A percentile compares a stretch with the other conserved stretches of the same genome.
Conservation (phyloP, 2,888 invertebrate species). For the Zele albiditarsus region DNA sequence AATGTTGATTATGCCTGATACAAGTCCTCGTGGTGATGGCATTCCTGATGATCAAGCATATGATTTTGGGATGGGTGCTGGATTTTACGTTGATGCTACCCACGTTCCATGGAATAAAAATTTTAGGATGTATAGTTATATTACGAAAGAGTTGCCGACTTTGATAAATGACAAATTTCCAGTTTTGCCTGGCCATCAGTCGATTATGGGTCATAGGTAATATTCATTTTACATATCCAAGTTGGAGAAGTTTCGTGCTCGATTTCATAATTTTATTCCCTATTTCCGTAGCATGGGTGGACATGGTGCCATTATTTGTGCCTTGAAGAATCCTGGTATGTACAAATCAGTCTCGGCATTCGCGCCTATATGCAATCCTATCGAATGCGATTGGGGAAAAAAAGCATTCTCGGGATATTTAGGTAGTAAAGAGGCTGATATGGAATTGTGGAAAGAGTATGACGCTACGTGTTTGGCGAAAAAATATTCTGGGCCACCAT, state of each 20-base stretch:
- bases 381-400: slow-evolving; percentile 88
- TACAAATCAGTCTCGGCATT: slow-evolving; percentile 95
- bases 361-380: slow-evolving; percentile 95
- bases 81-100: slow-evolving; percentile 95
- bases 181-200: slow-evolving; percentile 76
- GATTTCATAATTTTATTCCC: neutral
- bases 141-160: slow-evolving; percentile 89
- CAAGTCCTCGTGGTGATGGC: slow-evolving; percentile 92
- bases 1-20: slow-evolving; percentile 94
- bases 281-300: slow-evolving; percentile 92
- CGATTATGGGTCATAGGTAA: slow-evolving; percentile 88
- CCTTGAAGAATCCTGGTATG: slow-evolving; percentile 90
- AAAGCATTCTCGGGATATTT: slow-evolving; percentile 90
- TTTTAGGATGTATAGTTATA: slow-evolving; percentile 96
- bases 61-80: slow-evolving; percentile 97
- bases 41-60: slow-evolving; percentile 95
- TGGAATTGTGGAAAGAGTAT: slow-evolving; percentile 82
- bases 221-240: slow-evolving; percentile 14
- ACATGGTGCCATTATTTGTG: slow-evolving; percentile 94
- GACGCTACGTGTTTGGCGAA: slow-evolving; percentile 90
- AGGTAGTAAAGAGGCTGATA: slow-evolving; percentile 78
- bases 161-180: slow-evolving; percentile 86
- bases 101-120: slow-evolving; percentile 93
- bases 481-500: slow-evolving; percentile 86
- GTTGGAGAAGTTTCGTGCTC: neutral